These are phyloP conservation scores for Planococcus citri DNA, from an alignment of 1,140 invertebrate genomes.

Conservation along the genomic window DNA sequence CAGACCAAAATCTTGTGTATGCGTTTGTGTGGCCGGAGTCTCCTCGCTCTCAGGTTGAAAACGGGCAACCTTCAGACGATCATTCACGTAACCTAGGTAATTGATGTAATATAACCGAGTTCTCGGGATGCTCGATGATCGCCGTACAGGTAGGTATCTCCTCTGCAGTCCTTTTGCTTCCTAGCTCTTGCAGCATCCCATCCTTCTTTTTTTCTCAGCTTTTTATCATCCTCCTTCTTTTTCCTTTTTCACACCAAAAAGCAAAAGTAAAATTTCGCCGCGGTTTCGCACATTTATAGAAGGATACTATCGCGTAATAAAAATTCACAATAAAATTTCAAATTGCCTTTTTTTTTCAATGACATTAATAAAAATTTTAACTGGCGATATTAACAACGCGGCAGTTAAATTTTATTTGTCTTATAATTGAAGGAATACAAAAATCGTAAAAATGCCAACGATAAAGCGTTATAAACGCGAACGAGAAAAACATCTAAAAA, in stretches of 20 bases:
- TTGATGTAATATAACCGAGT: not conserved
- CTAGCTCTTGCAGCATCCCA: too few species aligned
- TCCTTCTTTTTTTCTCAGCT: too few species aligned
- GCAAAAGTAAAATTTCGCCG: not conserved
- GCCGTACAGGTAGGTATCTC: too few species aligned
- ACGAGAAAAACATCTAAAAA: not conserved
- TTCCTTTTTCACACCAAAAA: too few species aligned
- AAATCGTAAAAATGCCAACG: constrained; percentile 2
- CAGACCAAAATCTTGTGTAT: constrained; percentile 8
- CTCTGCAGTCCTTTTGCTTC: too few species aligned
- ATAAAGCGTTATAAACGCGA: constrained; percentile 2
- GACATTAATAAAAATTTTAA: not conserved
- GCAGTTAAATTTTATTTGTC: constrained; percentile 3
- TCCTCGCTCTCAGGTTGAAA: constrained; percentile 1
- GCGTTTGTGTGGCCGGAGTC: not conserved
- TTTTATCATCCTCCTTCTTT: too few species aligned
- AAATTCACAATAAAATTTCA: constrained; percentile 4
- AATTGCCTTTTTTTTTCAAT: not conserved
- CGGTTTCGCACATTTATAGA: not conserved
- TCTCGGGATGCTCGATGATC: too few species aligned
- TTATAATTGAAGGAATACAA: constrained; percentile 4
- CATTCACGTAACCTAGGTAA: constrained; percentile 13
- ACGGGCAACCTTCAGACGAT: constrained; percentile 14
- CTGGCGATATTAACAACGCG: constrained; percentile 1
- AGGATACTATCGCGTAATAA: not conserved